Conservation (phyloP, 2,113 vertebrate genomes). For the Butastur rufipennis region DNA sequence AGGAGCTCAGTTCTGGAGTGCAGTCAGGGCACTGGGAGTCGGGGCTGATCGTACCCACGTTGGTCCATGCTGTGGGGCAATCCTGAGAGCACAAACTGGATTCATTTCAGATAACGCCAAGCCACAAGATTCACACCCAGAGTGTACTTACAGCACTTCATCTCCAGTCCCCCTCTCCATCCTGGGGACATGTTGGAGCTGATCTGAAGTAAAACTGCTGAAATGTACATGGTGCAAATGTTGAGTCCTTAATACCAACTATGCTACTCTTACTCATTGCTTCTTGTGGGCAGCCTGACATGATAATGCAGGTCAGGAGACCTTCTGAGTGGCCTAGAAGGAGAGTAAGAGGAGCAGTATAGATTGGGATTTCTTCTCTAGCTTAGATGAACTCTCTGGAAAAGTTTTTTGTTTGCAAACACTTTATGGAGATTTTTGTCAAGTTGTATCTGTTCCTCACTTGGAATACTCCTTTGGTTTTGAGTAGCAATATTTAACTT, state of each 20-base stretch:
- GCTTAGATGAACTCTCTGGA: not conserved
- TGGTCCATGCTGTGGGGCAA: not conserved
- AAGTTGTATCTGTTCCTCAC: not conserved
- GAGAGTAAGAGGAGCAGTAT: not conserved
- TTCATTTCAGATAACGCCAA: not conserved
- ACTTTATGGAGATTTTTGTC: not conserved
- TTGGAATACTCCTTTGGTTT: not conserved
- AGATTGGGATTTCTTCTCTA: not conserved
- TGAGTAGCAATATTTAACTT: not conserved
- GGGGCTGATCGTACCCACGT: fast-evolving
- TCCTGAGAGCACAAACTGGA: not conserved
- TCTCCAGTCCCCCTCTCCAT: not conserved
- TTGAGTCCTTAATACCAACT: not conserved
- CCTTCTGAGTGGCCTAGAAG: not conserved
- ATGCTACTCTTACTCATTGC: not conserved
- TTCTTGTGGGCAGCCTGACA: not conserved
- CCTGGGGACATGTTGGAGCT: not conserved
- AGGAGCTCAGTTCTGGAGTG: not conserved
- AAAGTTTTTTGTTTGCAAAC: not conserved
- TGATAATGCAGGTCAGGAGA: not conserved
- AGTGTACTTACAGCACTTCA: not conserved
- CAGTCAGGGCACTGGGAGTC: not conserved
- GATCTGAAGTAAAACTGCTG: not conserved
- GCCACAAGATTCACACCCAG: not conserved
- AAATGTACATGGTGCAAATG: not conserved